These are phyloP conservation scores for Ophiothrix spiculata DNA, from an alignment of 35 echinoderm and acorn worm genomes.

Conservation along the genomic window DNA sequence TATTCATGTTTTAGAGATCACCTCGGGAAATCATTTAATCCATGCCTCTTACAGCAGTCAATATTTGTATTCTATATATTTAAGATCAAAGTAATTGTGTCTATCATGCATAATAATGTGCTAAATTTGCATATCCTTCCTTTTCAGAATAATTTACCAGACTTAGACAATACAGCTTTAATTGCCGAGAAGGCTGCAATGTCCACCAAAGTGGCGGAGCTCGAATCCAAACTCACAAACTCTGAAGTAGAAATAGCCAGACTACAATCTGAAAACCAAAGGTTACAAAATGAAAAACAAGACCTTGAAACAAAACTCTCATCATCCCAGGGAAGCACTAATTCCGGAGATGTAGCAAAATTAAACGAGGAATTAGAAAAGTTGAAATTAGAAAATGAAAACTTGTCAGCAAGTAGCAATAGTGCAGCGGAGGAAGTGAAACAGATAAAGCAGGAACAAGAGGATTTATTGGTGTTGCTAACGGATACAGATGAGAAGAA, in stretches of 20 bases:
- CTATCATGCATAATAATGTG: slow-evolving; percentile 10
- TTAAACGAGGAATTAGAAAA: slow-evolving; percentile 16
- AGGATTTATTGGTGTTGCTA: slow-evolving; percentile 83
- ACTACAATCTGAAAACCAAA: slow-evolving; percentile 51
- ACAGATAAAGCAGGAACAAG: slow-evolving; percentile 53
- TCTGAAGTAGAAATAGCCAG: slow-evolving; percentile 37
- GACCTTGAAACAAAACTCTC: slow-evolving; percentile 36
- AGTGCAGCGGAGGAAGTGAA: slow-evolving; percentile 27
- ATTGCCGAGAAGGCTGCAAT: slow-evolving; percentile 81
- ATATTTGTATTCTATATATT: no score
- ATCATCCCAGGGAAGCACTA: slow-evolving; percentile 10
- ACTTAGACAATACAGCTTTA: slow-evolving; percentile 64
- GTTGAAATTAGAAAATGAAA: slow-evolving; percentile 32
- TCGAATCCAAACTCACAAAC: slow-evolving; percentile 61
- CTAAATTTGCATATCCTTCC: not conserved
- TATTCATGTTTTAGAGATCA: no score
- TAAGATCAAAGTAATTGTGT: no score
- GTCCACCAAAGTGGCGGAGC: slow-evolving; percentile 57
- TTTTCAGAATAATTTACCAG: slow-evolving; percentile 2
- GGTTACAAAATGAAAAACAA: slow-evolving; percentile 54
- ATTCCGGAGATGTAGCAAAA: not conserved
- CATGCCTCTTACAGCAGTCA: no score
- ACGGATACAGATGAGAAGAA: slow-evolving; percentile 85
- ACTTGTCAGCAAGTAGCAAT: slow-evolving; percentile 16
- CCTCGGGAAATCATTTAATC: no score